Evolutionary conservation across 2,888 invertebrate species (phyloP), one percentile per base, ranked within the genome.

Genomic region (Lumbricus terrestris): DNA sequence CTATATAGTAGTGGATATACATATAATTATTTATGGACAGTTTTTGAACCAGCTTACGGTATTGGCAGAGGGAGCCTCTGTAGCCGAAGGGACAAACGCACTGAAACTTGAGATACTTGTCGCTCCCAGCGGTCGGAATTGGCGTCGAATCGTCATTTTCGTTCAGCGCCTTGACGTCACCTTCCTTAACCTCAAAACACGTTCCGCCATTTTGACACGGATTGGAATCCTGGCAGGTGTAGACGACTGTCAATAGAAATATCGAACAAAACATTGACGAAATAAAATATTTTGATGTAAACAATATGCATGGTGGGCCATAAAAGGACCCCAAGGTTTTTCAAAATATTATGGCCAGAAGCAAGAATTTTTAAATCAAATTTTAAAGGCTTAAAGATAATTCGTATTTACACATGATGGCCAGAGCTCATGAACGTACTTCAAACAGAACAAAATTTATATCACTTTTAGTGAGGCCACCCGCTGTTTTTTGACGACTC

Each of bases 171-270:
- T 37, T 85, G 35, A 85, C 85, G 85, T 85, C 85, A 35, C 85
- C 85, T 37, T 34, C 85, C 35, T 85, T 85, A 13, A 85, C 85
- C 15, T 85, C 85, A 33, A 85, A 85, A 85, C 85, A 85, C 34
- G 85, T 85, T 35, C 85, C 85, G 85, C 85, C 85, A 85, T 85
- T 85, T 34, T 85, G 85, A 85, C 85, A 85, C 23, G 85, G 85
- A 85, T 85, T 85, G 5, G 85, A 20, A 23, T 85, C 85, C 37
- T 34, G 35, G 16, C 85, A 85, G 13, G 85, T 85, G 85, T 85
- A 85, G 85, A 85, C 85, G 23, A 85, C 85, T 85, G 2, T 29
- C 29, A n/a, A n/a, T 11, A 29, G n/a, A 69, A 69, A n/a, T n/a
- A n/a, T n/a, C 11, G 29, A n/a, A 69, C n/a, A n/a, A 69, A 29